Conservation (phyloP, 1,140 invertebrate species). For the Drosophila subobscura region DNA sequence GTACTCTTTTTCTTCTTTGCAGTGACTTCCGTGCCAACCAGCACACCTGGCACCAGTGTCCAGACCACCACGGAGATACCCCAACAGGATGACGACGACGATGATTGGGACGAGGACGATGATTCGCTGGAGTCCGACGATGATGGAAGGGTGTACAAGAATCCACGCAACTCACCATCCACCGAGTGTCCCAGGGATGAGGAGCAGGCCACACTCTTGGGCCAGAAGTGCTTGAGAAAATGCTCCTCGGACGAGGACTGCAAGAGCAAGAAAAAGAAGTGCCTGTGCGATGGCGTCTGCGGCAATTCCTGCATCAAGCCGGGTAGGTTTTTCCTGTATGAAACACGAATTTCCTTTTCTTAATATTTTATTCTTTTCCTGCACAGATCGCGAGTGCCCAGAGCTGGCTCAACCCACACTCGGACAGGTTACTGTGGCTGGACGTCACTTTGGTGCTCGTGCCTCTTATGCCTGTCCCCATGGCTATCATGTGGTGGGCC, state of each 20-base stretch:
- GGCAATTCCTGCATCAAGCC: slow-evolving; percentile 99
- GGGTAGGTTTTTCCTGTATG: slow-evolving; percentile 83
- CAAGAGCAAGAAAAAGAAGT: slow-evolving; percentile 98
- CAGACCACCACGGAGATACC: slow-evolving; percentile 82
- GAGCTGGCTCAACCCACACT: slow-evolving; percentile 89
- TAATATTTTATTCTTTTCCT: no score
- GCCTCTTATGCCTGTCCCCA: slow-evolving; percentile 94
- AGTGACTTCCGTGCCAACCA: slow-evolving; percentile 76
- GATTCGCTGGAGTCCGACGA: slow-evolving; percentile 85
- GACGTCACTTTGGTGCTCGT: slow-evolving; percentile 89
- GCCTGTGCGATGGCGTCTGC: slow-evolving; percentile 97
- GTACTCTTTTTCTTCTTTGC: slow-evolving; percentile 2
- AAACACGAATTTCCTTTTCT: not conserved
- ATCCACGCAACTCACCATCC: slow-evolving; percentile 94
- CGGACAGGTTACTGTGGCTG: slow-evolving; percentile 89
- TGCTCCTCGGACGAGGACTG: slow-evolving; percentile 97
- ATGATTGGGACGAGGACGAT: slow-evolving; percentile 86
- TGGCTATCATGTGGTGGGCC: slow-evolving; percentile 93
- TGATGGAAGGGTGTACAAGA: slow-evolving; percentile 92
- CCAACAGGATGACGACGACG: slow-evolving; percentile 86
- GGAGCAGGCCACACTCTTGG: slow-evolving; percentile 86
- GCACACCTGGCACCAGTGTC: slow-evolving; percentile 32
- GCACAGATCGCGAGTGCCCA: slow-evolving; percentile 92
- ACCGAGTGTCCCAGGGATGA: slow-evolving; percentile 92
- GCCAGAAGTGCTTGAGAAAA: slow-evolving; percentile 95